Base-by-base conservation (phyloP, 2,888 invertebrate species). In the Ophioninae sp. region DNA sequence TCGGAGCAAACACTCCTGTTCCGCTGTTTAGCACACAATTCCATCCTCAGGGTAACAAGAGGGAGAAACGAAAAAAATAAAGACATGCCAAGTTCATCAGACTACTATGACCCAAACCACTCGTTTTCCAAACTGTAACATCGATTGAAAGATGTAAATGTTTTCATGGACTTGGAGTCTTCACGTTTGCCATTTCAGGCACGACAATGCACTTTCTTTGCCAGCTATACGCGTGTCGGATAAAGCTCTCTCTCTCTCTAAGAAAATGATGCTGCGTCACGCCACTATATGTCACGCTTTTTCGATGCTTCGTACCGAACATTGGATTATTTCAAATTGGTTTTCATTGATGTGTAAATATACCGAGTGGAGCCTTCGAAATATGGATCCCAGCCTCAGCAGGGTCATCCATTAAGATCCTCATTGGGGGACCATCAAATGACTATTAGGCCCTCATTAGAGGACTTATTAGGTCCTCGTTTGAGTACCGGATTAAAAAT, bases 81-180 rank as follows among this genome's bases (percentile, higher is more conserved):
- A 17, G 17, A 51, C 6, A 51, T 71, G 30, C 51, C n/a, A 5
- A 30, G 56, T 41, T 59, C 6, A 39, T 22, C 23, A n/a, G n/a
- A 56, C 23, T 17, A 13, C 69, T 59, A 22, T n/a, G 13, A 56
- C 56, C 9, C 37, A 6, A 20, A 9, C 20, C 9, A 59, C 30
- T 20, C n/a, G 30, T 41, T 61, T 22, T n/a, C 58, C 7, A 10
- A 51, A 51, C 41, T n/a, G 59, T 39, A 13, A 39, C 13, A 9
- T 10, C n/a, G 39, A 22, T 13, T 13, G 13, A 41, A 56, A 30
- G 6, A 13, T 6, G 10, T 23, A 23, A 51, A 56, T 13, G 23
- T 37, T 58, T 39, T 56, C 20, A 7, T 71, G 71, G n/a, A 23
- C 73, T 87, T 87, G 83, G 85, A 6, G 2, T n/a, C n/a, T 69